These are phyloP conservation scores for Helostoma temminkii DNA, from an alignment of 2,797 vertebrate species.

Conservation along the genomic window DNA sequence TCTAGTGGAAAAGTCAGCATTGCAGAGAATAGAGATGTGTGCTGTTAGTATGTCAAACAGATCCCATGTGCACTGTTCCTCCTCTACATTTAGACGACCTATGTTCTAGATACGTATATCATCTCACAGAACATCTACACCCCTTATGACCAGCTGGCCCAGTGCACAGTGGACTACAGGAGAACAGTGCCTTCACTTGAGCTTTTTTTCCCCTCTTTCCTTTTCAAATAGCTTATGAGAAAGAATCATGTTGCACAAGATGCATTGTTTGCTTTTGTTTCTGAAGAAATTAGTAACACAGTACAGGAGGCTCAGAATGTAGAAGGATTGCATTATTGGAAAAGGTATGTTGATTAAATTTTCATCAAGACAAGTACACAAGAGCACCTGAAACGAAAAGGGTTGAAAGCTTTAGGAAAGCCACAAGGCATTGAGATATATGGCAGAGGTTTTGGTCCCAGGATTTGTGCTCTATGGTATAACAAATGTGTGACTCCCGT, in stretches of 20 bases:
- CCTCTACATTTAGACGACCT: constrained; percentile 65
- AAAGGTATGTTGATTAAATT: constrained; percentile 60
- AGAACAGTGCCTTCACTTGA: constrained; percentile 82
- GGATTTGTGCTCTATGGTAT: constrained; percentile 60
- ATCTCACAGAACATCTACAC: constrained; percentile 50
- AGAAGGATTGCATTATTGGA: constrained; percentile 46
- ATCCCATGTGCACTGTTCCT: constrained; percentile 66
- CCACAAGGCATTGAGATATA: constrained; percentile 44
- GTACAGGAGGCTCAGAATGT: constrained; percentile 46
- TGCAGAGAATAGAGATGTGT: constrained; percentile 51
- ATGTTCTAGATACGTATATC: constrained; percentile 65
- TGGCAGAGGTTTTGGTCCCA: constrained; percentile 33
- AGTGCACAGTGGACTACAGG: constrained; percentile 62
- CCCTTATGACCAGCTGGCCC: constrained; percentile 56
- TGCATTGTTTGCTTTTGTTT: constrained; percentile 45
- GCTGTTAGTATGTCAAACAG: constrained; percentile 62
- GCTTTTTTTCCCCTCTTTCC: constrained; percentile 19
- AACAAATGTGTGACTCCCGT: constrained; percentile 68
- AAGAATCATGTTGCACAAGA: constrained; percentile 38
- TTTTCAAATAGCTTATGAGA: constrained; percentile 23
- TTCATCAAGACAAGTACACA: constrained; percentile 52
- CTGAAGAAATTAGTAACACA: constrained; percentile 27
- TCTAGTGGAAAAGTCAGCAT: constrained; percentile 58
- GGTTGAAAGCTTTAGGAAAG: constrained; percentile 64
- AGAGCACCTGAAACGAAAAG: constrained; percentile 48